Percentiles rank a stretch among this genome's conserved stretches.
Conservation (phyloP, 2,888 invertebrate species). For the Scaptomyza flava region DNA sequence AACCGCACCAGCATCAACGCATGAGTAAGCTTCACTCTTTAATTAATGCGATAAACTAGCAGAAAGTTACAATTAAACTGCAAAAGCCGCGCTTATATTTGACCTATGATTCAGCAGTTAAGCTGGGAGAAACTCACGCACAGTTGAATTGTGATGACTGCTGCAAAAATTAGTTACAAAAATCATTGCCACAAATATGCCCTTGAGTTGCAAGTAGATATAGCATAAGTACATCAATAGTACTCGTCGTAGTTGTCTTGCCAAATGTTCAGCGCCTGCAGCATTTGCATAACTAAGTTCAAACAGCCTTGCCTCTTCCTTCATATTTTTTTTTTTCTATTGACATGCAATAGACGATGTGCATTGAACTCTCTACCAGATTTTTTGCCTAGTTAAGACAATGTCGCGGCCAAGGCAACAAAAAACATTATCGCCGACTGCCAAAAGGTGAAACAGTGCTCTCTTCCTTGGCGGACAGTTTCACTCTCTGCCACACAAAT, state of each 20-base stretch:
- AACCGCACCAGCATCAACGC: conserved; percentile 20
- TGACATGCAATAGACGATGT: conserved; percentile 54
- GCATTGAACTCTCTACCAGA: conserved; percentile 57
- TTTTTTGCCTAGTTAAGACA: conserved; percentile 18
- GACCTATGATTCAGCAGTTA: conserved; percentile 23
- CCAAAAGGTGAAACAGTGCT: conserved; percentile 46
- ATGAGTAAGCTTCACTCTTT: conserved; percentile 30
- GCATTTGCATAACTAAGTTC: conserved; percentile 33
- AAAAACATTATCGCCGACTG: conserved; percentile 5
- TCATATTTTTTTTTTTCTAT: conserved; percentile 37
- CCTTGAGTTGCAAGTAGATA: conserved; percentile 12
- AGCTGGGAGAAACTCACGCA: conserved; percentile 8
- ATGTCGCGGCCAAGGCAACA: conserved; percentile 44
- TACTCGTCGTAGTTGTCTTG: conserved; percentile 8
- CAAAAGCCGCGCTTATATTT: conserved; percentile 27
- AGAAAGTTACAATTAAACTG: conserved; percentile 54
- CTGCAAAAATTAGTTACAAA: conserved; percentile 12
- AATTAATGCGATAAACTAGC: conserved; percentile 65
- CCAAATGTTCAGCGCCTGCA: conserved; percentile 3
- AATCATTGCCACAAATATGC: conserved; percentile 29
- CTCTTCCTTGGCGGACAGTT: conserved; percentile 54
- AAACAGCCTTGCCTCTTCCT: conserved; percentile 25
- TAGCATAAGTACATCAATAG: no score
- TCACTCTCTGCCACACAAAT: conserved; percentile 60
- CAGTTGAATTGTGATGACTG: conserved; percentile 6